A percentile compares a stretch with the other conserved stretches of the same genome.
phyloP scores from a whole-genome alignment of 2,797 vertebrate species.

The Tauraco hartlaubi region DNA sequence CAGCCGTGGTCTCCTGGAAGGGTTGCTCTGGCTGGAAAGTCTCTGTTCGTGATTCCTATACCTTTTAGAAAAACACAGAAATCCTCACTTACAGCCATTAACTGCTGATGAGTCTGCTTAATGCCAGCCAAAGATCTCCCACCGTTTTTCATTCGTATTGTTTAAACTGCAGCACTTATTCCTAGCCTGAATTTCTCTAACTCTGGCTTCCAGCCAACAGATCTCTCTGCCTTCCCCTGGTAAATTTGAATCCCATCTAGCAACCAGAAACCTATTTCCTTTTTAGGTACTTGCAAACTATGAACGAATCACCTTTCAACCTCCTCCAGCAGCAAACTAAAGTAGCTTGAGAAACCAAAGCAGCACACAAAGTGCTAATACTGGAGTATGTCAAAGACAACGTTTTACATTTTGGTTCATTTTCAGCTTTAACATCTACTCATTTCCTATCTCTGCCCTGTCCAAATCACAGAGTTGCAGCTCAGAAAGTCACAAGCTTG shows the following conservation, averaged over 20 bases:
- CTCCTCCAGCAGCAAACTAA: slow-evolving; percentile 22
- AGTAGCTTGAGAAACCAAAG: not conserved
- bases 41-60: not conserved
- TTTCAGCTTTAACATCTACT: not conserved
- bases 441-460: not conserved
- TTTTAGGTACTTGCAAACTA: slow-evolving; percentile 52
- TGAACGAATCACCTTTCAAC: slow-evolving; percentile 46
- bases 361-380: not conserved
- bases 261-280: slow-evolving; percentile 51
- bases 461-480: not conserved
- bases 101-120: not conserved
- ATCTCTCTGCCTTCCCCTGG: slow-evolving; percentile 11
- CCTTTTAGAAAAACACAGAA: slow-evolving; percentile 17
- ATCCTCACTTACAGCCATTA: not conserved
- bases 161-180: slow-evolving; percentile 38
- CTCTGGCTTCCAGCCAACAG: slow-evolving; percentile 31
- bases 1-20: not conserved
- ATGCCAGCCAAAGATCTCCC: not conserved
- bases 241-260: slow-evolving; percentile 23
- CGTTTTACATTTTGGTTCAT: not conserved
- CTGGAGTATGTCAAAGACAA: not conserved
- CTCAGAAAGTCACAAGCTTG: not conserved
- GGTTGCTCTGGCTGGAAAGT: not conserved
- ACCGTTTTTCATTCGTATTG: not conserved
- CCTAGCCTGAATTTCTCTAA: not conserved